Evolutionary conservation across 2,113 vertebrate genomes (phyloP).

Genomic region (Syrmaticus mikado): DNA sequence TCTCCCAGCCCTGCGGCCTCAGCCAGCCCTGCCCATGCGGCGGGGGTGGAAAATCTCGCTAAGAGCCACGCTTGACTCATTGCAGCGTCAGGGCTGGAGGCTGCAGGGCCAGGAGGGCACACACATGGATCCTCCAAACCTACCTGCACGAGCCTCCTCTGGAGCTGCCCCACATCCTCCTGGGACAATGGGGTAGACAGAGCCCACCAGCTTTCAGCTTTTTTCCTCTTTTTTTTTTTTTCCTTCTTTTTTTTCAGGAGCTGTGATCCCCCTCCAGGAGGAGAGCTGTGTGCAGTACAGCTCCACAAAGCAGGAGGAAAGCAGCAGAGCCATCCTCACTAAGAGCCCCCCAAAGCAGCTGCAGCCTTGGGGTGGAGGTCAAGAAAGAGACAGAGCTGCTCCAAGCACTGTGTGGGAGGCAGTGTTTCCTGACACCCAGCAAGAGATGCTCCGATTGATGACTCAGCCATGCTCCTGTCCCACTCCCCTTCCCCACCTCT

Average conservation of each 20-base stretch:
- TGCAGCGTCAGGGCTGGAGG: not conserved
- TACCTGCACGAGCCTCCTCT: not conserved
- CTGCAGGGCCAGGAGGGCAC: rapidly evolving
- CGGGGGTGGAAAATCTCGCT: constrained; percentile 14
- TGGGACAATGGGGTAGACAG: too few relatives aligned
- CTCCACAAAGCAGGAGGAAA: not conserved
- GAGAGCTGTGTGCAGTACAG: not conserved
- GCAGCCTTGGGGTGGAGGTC: not conserved
- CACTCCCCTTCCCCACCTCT: not conserved
- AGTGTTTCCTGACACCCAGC: not conserved
- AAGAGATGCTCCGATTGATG: not conserved
- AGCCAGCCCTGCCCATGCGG: not conserved
- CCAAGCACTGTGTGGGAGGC: not conserved
- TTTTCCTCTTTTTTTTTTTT: not conserved
- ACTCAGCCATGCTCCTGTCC: not conserved
- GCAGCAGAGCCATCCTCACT: not conserved
- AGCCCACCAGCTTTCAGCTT: not conserved
- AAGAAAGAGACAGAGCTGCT: not conserved
- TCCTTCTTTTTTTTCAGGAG: too few relatives aligned
- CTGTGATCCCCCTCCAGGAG: not conserved
- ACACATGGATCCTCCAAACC: not conserved
- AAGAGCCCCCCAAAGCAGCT: not conserved
- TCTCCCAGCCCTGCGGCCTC: not conserved
- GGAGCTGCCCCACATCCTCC: not conserved
- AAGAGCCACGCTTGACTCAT: rapidly evolving